phyloP scores from a whole-genome alignment of 2,797 vertebrate species.

The Notolabrus celidotus region DNA sequence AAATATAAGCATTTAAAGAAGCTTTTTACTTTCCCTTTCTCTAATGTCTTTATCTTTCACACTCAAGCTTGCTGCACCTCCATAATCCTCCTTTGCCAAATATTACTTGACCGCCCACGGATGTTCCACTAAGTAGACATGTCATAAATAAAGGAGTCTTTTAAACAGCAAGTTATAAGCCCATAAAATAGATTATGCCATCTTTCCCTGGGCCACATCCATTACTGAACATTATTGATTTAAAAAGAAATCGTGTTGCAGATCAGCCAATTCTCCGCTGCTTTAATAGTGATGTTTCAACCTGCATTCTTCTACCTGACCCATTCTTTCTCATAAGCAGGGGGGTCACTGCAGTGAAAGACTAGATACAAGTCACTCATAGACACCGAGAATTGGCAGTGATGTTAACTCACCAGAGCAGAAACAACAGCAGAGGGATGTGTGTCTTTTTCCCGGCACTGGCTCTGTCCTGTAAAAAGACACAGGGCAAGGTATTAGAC shows the following conservation, averaged over 20 bases:
- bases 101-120: slow-evolving; percentile 53
- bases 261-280: slow-evolving; percentile 4
- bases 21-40: slow-evolving; percentile 4
- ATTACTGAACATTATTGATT: slow-evolving; percentile 47
- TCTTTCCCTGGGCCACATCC: slow-evolving; percentile 41
- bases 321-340: neutral
- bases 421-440: neutral
- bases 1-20: slow-evolving; percentile 22
- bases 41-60: slow-evolving; percentile 30
- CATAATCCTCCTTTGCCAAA: slow-evolving; percentile 52
- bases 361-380: neutral
- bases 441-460: too few species aligned
- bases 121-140: slow-evolving; percentile 55
- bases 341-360: neutral
- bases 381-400: neutral
- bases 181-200: slow-evolving; percentile 51
- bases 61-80: slow-evolving; percentile 26
- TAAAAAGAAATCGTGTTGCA: slow-evolving; percentile 40
- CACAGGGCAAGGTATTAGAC: neutral
- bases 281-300: neutral
- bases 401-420: neutral
- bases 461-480: neutral
- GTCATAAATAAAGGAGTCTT: slow-evolving; percentile 48
- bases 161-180: slow-evolving; percentile 46
- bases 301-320: neutral